A percentile compares a stretch with the other conserved stretches of the same genome.
These are phyloP conservation scores for Hermodice carunculata DNA, from an alignment of 2,888 invertebrate species.

Conservation along the genomic window DNA sequence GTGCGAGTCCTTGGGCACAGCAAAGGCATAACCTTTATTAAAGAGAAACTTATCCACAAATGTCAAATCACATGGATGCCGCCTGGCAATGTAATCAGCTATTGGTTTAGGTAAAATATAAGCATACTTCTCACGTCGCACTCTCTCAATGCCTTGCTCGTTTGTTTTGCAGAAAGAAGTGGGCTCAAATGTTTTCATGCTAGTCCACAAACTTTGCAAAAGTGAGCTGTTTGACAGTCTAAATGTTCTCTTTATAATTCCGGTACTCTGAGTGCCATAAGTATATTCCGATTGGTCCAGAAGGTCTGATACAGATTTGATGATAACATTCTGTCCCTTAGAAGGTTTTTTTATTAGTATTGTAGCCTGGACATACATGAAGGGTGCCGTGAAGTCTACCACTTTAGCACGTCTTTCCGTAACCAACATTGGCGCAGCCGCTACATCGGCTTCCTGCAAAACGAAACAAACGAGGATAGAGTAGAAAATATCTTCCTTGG, in stretches of 20 bases:
- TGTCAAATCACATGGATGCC: constrained; percentile 37
- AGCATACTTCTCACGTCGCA: constrained; percentile 29
- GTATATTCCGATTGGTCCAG: constrained; percentile 20
- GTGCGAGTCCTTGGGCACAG: constrained; percentile 34
- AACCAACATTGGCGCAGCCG: constrained; percentile 38
- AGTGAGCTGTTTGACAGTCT: constrained; percentile 30
- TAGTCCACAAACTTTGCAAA: constrained; percentile 25
- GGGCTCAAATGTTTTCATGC: constrained; percentile 23
- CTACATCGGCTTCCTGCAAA: constrained; percentile 37
- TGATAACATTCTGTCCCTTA: neutral
- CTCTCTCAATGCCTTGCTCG: constrained; percentile 37
- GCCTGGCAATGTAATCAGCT: constrained; percentile 35
- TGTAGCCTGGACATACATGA: constrained; percentile 35
- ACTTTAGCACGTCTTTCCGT: constrained; percentile 32
- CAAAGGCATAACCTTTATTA: constrained; percentile 33
- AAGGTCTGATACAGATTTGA: constrained; percentile 25
- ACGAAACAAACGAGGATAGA: neutral
- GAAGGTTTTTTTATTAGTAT: constrained; percentile 27
- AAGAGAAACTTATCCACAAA: constrained; percentile 33
- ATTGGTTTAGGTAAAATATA: constrained; percentile 41
- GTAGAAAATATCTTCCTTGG: too few species aligned
- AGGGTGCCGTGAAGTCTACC: constrained; percentile 36
- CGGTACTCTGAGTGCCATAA: constrained; percentile 36
- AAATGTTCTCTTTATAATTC: constrained; percentile 33
- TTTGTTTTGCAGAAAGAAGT: constrained; percentile 36